Conservation (phyloP, 2,797 vertebrate species). For the Tadarida brasiliensis region DNA sequence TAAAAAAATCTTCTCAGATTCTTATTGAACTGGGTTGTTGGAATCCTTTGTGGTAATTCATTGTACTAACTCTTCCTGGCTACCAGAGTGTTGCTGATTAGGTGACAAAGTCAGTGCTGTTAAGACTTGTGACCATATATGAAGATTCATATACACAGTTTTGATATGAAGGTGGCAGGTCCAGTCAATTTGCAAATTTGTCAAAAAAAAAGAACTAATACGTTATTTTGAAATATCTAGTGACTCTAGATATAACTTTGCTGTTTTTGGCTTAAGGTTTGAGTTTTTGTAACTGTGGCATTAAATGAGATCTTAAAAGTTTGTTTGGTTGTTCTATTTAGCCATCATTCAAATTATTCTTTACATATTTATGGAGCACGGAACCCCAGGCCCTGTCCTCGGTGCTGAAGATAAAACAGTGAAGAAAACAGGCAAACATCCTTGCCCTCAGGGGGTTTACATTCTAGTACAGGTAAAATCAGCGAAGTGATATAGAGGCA, state of each 20-base stretch:
- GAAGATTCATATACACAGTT: slow-evolving; percentile 1
- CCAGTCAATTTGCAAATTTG: not conserved
- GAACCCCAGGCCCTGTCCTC: not conserved
- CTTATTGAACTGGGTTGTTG: not conserved
- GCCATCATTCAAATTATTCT: not conserved
- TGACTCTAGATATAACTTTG: slow-evolving; percentile 40
- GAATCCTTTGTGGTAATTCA: not conserved
- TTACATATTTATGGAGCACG: not conserved
- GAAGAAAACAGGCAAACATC: not conserved
- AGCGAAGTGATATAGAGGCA: not conserved
- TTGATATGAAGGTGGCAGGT: not conserved
- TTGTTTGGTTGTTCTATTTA: not conserved
- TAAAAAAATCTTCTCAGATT: not conserved
- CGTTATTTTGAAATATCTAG: not conserved
- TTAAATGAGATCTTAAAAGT: slow-evolving; percentile 13
- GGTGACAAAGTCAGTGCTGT: not conserved
- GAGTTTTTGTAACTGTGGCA: not conserved
- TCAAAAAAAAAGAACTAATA: not conserved
- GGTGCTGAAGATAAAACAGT: not conserved
- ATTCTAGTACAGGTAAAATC: not conserved
- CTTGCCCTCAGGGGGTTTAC: not conserved
- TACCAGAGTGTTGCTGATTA: not conserved
- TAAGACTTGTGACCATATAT: not conserved
- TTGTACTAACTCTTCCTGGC: not conserved
- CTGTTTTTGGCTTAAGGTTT: not conserved